These are phyloP conservation scores for Rhadina sibilatrix DNA, from an alignment of 2,113 vertebrate species.

Conservation along the genomic window DNA sequence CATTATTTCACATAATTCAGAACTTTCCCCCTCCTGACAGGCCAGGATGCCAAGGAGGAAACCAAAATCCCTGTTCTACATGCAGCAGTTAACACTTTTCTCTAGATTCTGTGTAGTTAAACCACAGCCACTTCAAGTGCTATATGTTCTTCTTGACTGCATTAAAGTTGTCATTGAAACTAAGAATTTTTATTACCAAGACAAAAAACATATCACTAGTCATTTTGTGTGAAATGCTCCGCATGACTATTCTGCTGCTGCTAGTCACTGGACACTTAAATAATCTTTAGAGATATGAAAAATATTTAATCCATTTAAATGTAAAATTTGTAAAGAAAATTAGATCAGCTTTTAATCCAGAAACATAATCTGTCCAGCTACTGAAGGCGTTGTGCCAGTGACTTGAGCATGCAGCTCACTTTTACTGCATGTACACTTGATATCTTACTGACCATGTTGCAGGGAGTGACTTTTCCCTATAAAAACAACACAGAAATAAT, in stretches of 20 bases:
- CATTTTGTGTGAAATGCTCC: neutral
- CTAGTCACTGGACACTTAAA: neutral
- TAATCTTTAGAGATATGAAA: neutral
- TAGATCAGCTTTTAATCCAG: neutral
- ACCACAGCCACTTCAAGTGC: neutral
- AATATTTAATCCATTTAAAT: neutral
- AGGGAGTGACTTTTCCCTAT: neutral
- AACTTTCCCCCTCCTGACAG: neutral
- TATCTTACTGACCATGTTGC: neutral
- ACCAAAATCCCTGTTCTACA: neutral
- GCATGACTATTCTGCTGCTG: neutral
- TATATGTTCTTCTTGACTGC: neutral
- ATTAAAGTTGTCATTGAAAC: neutral
- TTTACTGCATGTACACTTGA: neutral
- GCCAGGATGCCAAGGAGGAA: neutral
- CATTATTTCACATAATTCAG: neutral
- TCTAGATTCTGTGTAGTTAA: neutral
- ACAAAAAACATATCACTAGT: neutral
- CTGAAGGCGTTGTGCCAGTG: neutral
- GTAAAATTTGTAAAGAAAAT: neutral
- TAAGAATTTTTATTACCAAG: neutral
- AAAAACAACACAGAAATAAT: neutral
- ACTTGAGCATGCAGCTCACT: fast-evolving
- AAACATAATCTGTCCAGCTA: neutral
- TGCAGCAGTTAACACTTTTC: neutral